These are phyloP conservation scores for Noctua comes DNA, from an alignment of 2,888 invertebrate species.

Conservation along the genomic window DNA sequence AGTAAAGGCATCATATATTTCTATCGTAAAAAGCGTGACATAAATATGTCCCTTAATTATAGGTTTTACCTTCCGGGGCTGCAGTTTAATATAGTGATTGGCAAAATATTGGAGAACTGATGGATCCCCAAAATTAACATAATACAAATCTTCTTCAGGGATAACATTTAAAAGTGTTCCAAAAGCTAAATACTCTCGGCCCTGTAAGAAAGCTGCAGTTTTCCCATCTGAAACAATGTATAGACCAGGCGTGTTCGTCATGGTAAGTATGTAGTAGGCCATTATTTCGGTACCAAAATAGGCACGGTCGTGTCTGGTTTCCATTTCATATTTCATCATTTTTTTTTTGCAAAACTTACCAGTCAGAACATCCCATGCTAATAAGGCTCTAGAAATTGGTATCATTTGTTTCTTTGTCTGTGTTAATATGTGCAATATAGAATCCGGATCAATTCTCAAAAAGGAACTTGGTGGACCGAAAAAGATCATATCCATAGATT, in stretches of 20 bases:
- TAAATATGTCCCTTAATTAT: neutral
- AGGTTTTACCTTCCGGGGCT: constrained; percentile 80
- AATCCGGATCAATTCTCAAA: constrained; percentile 83
- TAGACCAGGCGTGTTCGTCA: neutral
- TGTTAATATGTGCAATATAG: constrained; percentile 81
- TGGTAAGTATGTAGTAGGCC: neutral
- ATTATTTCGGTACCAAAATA: neutral
- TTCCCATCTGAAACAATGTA: constrained; percentile 81
- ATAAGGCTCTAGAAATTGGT: constrained; percentile 79
- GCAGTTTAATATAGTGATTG: constrained; percentile 71
- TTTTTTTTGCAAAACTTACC: constrained; percentile 69
- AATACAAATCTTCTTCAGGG: constrained; percentile 87
- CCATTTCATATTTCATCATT: neutral
- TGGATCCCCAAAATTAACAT: constrained; percentile 84
- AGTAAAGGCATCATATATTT: neutral
- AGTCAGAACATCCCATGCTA: constrained; percentile 87
- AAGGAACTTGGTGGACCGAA: constrained; percentile 84
- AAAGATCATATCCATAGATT: constrained; percentile 86
- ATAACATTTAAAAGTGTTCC: constrained; percentile 80
- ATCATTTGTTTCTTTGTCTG: constrained; percentile 80
- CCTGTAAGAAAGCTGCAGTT: constrained; percentile 84
- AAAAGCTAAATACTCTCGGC: constrained; percentile 83
- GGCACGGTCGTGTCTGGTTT: neutral
- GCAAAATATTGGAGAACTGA: constrained; percentile 83
- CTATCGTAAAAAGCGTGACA: neutral